Evolutionary conservation across 2,888 invertebrate genomes (phyloP).

Genomic region (Amphipyra berbera): DNA sequence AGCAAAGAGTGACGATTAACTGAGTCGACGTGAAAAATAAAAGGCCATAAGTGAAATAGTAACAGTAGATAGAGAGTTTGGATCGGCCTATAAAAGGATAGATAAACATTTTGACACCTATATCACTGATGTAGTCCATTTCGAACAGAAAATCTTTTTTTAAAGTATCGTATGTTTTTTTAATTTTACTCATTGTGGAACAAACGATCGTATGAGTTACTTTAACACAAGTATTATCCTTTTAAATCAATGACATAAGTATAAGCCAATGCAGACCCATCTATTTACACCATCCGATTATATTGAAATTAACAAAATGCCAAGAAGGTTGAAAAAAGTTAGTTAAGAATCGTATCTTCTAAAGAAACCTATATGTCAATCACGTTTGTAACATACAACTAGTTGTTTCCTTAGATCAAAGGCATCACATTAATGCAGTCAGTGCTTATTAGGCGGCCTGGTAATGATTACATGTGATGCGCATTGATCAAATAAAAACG

Average conservation of each 20-base stretch:
- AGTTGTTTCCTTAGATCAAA: slow-evolving; percentile 44
- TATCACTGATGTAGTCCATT: slow-evolving; percentile 67
- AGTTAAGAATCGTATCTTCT: slow-evolving; percentile 27
- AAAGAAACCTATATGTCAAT: slow-evolving; percentile 31
- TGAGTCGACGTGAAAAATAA: slow-evolving; percentile 70
- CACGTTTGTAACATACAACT: slow-evolving; percentile 27
- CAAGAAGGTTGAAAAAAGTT: too few species aligned
- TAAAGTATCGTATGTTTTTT: slow-evolving; percentile 54
- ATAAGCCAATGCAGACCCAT: background rate
- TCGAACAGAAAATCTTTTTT: slow-evolving; percentile 66
- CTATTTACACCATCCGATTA: slow-evolving; percentile 36
- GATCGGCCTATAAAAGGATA: slow-evolving; percentile 73
- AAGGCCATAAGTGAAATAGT: slow-evolving; percentile 60
- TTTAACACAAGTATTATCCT: slow-evolving; percentile 3
- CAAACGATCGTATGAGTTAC: background rate
- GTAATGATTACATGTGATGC: slow-evolving; percentile 10
- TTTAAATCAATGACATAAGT: slow-evolving; percentile 8
- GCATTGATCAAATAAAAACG: slow-evolving; percentile 23
- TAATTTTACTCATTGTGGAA: slow-evolving; percentile 38
- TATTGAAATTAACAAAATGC: background rate
- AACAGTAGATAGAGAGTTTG: slow-evolving; percentile 62
- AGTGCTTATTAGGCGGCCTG: slow-evolving; percentile 9
- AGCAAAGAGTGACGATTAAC: slow-evolving; percentile 68
- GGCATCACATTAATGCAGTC: slow-evolving; percentile 4
- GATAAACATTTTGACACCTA: slow-evolving; percentile 72